phyloP scores from a whole-genome alignment of 2,113 vertebrate species.

The Leptodactylus fuscus region DNA sequence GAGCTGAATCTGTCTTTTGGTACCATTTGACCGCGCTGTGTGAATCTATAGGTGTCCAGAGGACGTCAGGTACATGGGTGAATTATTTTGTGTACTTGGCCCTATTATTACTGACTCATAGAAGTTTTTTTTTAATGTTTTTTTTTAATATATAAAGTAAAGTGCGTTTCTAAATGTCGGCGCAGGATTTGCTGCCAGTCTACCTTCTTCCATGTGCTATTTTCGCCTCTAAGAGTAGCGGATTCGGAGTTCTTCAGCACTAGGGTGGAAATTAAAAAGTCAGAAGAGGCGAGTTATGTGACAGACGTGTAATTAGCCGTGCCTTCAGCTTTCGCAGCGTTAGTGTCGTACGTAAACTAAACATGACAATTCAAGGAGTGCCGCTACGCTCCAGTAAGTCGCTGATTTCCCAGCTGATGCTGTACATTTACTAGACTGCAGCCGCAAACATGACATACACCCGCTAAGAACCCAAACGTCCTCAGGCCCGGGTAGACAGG shows the following conservation, averaged over 20 bases:
- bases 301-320: slow-evolving; percentile 67
- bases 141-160: no score
- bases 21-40: no score
- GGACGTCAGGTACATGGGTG: background rate
- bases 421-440: slow-evolving; percentile 62
- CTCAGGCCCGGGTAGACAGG: background rate
- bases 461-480: background rate
- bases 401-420: slow-evolving; percentile 73
- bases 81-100: no score
- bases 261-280: slow-evolving; percentile 42
- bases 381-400: slow-evolving; percentile 64
- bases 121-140: no score
- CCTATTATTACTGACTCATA: no score
- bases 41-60: no score
- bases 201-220: background rate
- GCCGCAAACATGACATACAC: slow-evolving; percentile 24
- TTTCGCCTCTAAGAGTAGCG: background rate
- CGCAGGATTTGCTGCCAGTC: background rate
- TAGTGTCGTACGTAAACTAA: slow-evolving; percentile 63
- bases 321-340: slow-evolving; percentile 54
- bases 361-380: slow-evolving; percentile 61
- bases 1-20: no score
- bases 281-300: slow-evolving; percentile 42
- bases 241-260: slow-evolving; percentile 48
- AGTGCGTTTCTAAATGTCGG: background rate